Evolutionary conservation across 2,888 invertebrate genomes (phyloP).

Genomic region (Limnephilus auricula): DNA sequence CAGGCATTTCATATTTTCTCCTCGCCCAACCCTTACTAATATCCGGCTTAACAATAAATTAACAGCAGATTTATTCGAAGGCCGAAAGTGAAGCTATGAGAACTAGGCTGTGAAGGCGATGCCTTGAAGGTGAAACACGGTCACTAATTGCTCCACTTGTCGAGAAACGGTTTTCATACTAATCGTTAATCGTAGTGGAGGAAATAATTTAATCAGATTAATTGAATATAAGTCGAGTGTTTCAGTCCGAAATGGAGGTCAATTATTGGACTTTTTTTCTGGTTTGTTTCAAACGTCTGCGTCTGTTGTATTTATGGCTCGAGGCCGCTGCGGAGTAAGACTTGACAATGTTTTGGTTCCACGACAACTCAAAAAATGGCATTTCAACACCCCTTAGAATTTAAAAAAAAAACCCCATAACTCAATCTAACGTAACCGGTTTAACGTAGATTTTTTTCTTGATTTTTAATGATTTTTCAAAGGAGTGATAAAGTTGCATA

Average conservation of each 20-base stretch:
- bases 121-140: not conserved
- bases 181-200: slow-evolving; percentile 5
- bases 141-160: slow-evolving; percentile 3
- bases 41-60: not conserved
- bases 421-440: no score
- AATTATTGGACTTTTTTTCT: not conserved
- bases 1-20: not conserved
- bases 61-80: not conserved
- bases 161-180: not conserved
- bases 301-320: not conserved
- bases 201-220: not conserved
- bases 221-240: not conserved
- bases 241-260: not conserved
- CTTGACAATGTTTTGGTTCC: no score
- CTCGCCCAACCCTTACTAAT: not conserved
- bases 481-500: no score
- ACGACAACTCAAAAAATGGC: no score
- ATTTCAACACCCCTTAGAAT: no score
- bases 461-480: no score
- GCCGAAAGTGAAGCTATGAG: not conserved
- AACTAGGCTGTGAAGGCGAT: not conserved
- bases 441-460: no score
- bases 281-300: not conserved
- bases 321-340: not conserved
- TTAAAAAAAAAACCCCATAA: no score